Conservation (phyloP, 2,113 vertebrate genomes). For the Heterocephalus glaber region DNA sequence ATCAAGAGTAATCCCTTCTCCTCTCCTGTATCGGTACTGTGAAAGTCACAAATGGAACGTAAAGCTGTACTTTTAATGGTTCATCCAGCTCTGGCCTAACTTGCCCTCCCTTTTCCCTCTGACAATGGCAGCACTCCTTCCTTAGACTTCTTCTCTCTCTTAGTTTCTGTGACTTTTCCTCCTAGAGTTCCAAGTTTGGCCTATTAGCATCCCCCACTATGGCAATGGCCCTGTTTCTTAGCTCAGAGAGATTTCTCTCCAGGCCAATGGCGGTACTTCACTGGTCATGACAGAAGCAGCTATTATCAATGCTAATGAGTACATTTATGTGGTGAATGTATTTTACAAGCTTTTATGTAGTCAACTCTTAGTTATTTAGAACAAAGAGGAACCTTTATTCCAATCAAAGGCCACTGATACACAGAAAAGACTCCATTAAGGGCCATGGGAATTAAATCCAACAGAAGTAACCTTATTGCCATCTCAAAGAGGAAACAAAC, state of each 20-base stretch:
- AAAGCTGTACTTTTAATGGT: not conserved
- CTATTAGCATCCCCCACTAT: fast-evolving
- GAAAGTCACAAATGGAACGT: not conserved
- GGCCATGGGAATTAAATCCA: not conserved
- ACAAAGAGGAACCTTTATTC: constrained; percentile 38
- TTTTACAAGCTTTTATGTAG: constrained; percentile 46
- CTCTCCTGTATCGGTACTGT: not conserved
- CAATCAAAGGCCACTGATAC: constrained; percentile 26
- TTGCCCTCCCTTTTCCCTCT: not conserved
- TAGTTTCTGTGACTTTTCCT: not conserved
- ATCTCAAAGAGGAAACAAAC: not conserved
- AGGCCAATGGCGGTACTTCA: not conserved
- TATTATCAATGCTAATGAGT: not conserved
- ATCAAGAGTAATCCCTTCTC: not conserved
- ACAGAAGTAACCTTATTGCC: constrained; percentile 48
- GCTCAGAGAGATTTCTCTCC: not conserved
- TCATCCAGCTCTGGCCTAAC: not conserved
- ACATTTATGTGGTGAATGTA: not conserved
- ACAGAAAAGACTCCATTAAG: constrained; percentile 10
- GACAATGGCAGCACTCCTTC: not conserved
- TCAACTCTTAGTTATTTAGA: constrained; percentile 54
- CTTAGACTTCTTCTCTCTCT: not conserved
- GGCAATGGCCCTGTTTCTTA: too few species aligned
- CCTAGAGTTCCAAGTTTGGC: not conserved
- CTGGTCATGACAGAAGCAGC: not conserved